Base-by-base conservation (phyloP, 2,797 vertebrate genomes). In the Ceryle rudis region DNA sequence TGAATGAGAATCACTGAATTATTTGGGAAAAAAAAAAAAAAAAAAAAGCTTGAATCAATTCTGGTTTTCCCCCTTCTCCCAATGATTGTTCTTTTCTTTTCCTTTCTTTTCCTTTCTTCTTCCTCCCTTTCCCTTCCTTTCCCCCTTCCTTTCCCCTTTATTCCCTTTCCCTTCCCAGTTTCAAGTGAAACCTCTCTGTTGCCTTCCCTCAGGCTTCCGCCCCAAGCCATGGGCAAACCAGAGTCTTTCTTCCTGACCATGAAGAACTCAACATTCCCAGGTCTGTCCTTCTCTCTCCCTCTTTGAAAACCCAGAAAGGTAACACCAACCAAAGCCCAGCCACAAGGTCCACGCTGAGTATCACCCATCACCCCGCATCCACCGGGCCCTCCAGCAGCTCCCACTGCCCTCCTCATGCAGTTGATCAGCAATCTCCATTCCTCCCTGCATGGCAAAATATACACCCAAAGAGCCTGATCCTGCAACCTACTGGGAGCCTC, bases 1-100 rank as follows among this genome's bases (percentile, higher is more conserved):
- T 98, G 98, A 98, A 98, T 98, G 98, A 98, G 98, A 98, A 98
- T 98, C 97, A 93, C 98, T 93, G 98, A 98, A 98, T 98, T 98
- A 98, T 98, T 98, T 97, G 95, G 97, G 69, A 35, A 58, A 73
- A 41, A 39, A 67, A 37, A 49, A 29, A 78, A 78, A 84, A 86
- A 89, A 82, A 93, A 81, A 92, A 92, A 31, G 74, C 88, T 93
- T 93, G 86, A 92, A 92, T 97, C 94, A 82, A 70, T 95, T 90
- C 78, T 66, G 64, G 72, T 80, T 91, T 90, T 81, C 41, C 89
- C 86, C 66, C 25, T 83, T 91, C 74, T 94, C 83, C 33, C 77
- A 79, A 1, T 96, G 95, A 90, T 89, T 97, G 96, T 97, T 93
- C 95, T 95, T 97, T 95, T 82, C 64, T 69, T 71, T 70, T 20